These are phyloP conservation scores for Scomber scombrus DNA, from an alignment of 2,113 vertebrate genomes.

Conservation along the genomic window DNA sequence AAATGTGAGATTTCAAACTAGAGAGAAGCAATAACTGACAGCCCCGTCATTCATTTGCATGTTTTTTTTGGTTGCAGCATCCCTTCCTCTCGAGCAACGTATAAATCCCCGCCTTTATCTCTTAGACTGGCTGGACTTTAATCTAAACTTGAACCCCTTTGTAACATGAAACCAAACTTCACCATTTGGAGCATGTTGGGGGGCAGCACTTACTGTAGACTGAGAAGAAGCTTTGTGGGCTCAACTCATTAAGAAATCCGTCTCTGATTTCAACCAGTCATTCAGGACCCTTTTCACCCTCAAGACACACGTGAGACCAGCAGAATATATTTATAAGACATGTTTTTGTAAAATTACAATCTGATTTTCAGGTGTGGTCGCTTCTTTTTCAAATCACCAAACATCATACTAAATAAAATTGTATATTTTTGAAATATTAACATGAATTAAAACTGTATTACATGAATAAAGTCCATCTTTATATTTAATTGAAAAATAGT, in stretches of 20 bases:
- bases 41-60: neutral
- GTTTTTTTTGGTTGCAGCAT: neutral
- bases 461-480: constrained; percentile 49
- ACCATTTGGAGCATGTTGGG: neutral
- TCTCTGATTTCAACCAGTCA: neutral
- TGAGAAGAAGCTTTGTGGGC: neutral
- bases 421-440: constrained; percentile 21
- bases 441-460: constrained; percentile 51
- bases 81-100: constrained; percentile 5
- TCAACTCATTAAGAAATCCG: neutral
- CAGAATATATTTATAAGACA: neutral
- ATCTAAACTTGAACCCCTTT: neutral
- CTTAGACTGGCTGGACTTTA: neutral
- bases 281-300: constrained; percentile 2
- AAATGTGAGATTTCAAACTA: neutral
- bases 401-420: constrained; percentile 26
- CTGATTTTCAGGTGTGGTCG: constrained; percentile 16
- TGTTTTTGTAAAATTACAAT: constrained; percentile 18
- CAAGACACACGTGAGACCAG: constrained; percentile 1
- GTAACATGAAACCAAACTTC: constrained; percentile 13
- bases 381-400: constrained; percentile 19
- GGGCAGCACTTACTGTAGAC: neutral
- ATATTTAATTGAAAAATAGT: constrained; percentile 63
- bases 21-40: neutral
- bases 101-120: neutral